Evolutionary conservation across 1,140 invertebrate species (phyloP).

Genomic region (Drosophila sulfurigaster): DNA sequence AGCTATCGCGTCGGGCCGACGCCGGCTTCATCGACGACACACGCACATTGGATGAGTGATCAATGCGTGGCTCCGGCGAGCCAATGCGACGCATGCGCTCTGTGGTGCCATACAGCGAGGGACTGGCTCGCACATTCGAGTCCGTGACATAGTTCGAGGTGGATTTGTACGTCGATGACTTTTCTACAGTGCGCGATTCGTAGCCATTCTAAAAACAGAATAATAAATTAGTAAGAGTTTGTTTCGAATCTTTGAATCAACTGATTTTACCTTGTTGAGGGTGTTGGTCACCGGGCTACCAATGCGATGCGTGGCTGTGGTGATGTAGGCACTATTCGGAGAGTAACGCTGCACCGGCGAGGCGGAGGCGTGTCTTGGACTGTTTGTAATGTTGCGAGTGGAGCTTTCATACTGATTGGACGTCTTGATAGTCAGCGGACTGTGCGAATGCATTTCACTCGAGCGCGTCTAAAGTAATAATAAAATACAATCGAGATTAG

Average conservation of each 20-base stretch:
- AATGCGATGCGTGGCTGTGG: constrained; percentile 81
- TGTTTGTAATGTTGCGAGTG: constrained; percentile 68
- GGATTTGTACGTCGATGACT: constrained; percentile 82
- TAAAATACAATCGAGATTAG: constrained; percentile 2
- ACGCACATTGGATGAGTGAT: constrained; percentile 89
- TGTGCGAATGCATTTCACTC: constrained; percentile 78
- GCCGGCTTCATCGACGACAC: constrained; percentile 89
- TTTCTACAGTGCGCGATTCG: constrained; percentile 79
- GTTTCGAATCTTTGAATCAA: neutral
- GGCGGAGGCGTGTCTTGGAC: constrained; percentile 75
- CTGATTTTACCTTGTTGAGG: constrained; percentile 61
- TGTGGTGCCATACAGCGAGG: constrained; percentile 71
- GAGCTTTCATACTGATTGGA: constrained; percentile 75
- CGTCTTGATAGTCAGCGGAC: constrained; percentile 83
- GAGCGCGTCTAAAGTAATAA: constrained; percentile 70
- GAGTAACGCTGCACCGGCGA: constrained; percentile 81
- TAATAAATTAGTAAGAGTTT: neutral
- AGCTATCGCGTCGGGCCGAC: constrained; percentile 89
- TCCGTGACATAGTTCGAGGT: constrained; percentile 79
- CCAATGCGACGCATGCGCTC: constrained; percentile 81
- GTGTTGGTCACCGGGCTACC: constrained; percentile 77
- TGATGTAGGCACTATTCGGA: constrained; percentile 77
- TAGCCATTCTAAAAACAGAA: constrained; percentile 64
- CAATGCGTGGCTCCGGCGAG: constrained; percentile 86
- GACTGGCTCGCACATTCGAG: constrained; percentile 77